Conservation (phyloP, 2,888 invertebrate species). For the Tigriopus californicus region DNA sequence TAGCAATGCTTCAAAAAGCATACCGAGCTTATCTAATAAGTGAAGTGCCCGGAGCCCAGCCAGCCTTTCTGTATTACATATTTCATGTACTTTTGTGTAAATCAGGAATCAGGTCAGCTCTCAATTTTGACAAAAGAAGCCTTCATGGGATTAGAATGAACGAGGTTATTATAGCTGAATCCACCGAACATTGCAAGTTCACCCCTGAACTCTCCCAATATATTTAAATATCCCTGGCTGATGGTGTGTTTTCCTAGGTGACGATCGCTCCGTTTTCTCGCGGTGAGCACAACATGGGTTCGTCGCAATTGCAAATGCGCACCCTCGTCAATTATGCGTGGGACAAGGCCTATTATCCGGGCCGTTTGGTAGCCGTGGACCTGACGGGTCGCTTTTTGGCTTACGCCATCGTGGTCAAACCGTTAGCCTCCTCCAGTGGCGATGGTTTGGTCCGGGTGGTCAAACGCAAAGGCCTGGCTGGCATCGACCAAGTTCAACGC, state of each 20-base stretch:
- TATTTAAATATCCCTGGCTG: too few species aligned
- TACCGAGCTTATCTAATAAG: too few species aligned
- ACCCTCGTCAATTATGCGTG: constrained; percentile 81
- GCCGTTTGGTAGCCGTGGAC: constrained; percentile 72
- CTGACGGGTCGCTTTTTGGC: constrained; percentile 66
- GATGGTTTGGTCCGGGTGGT: constrained; percentile 57
- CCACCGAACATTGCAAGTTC: too few species aligned
- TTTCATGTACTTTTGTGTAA: too few species aligned
- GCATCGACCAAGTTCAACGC: constrained; percentile 43
- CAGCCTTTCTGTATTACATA: too few species aligned
- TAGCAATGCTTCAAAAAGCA: too few species aligned
- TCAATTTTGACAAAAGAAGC: too few species aligned
- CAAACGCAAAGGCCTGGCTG: constrained; percentile 36
- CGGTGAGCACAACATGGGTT: constrained; percentile 55
- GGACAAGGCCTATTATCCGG: constrained; percentile 70
- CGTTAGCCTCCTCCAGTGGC: constrained; percentile 16
- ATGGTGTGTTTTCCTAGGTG: constrained; percentile 32
- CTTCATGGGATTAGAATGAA: too few species aligned
- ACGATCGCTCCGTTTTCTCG: constrained; percentile 44
- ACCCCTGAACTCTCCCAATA: too few species aligned
- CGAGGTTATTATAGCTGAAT: too few species aligned
- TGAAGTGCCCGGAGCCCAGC: too few species aligned
- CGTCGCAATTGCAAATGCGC: constrained; percentile 72
- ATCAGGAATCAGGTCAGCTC: too few species aligned
- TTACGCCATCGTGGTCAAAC: constrained; percentile 43